A percentile compares a stretch with the other conserved stretches of the same genome.
These are phyloP conservation scores for Trididemnum clinides DNA, from an alignment of 23 tunicate species.

Conservation along the genomic window DNA sequence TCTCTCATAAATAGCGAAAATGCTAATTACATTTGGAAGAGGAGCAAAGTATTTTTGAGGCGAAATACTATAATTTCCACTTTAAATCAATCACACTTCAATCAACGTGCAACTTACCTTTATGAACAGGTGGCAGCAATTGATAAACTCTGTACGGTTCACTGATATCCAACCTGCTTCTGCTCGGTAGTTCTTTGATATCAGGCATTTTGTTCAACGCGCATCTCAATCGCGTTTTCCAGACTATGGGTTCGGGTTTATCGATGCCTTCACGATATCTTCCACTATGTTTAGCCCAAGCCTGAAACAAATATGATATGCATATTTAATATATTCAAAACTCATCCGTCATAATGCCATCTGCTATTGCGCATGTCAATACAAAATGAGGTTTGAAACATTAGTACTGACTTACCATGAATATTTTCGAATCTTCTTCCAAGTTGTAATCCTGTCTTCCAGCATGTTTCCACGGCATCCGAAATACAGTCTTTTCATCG, in stretches of 20 bases:
- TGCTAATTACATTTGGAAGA: no score
- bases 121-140: conserved; percentile 93
- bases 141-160: conserved; percentile 97
- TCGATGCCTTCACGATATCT: conserved; percentile 94
- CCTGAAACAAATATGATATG: conserved; percentile 44
- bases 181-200: conserved; percentile 88
- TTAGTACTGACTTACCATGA: conserved; percentile 95
- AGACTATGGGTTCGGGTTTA: conserved; percentile 96
- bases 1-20: no score
- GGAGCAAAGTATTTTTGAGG: no score
- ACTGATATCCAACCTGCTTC: conserved; percentile 91
- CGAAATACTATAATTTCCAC: no score
- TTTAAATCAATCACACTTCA: no score
- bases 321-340: background rate
- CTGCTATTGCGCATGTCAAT: no score
- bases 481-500: conserved; percentile 93
- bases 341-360: no score
- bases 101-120: no score
- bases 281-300: conserved; percentile 98
- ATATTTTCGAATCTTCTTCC: conserved; percentile 96
- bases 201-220: conserved; percentile 98
- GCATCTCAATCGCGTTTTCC: conserved; percentile 95
- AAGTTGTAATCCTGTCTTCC: conserved; percentile 98
- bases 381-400: no score
- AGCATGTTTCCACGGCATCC: conserved; percentile 99